Evolutionary conservation across 2,888 invertebrate genomes (phyloP), one percentile per base, ranked within the genome.

Genomic region (Aradus depressus): DNA sequence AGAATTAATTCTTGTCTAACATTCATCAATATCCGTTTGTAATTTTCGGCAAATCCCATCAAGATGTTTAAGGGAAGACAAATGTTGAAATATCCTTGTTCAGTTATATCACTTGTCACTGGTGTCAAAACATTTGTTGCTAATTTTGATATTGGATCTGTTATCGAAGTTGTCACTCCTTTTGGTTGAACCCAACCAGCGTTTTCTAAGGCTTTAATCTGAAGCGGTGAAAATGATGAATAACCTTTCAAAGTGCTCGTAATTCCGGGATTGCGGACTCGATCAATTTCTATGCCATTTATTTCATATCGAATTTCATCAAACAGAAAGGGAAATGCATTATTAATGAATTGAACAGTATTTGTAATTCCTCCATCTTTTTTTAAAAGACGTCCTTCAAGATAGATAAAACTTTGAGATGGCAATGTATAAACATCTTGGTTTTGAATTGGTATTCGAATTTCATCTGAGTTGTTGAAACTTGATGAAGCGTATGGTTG

Each of bases 1-100:
- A 50, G 19, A 14, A 50, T 25, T 10, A 50, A 21, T 44, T 50
- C 45, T 39, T 51, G 51, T 21, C 38, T 51, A 25, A 45, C 44
- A 19, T 45, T 45, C 21, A 45, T 45, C 22, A 51, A 28, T 10
- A 51, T 32, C 6, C 31, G 18, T 16, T 25, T 16, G 21, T 37
- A 39, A 26, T 51, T 45, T 38, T 51, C 51, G 26, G 35, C 43
- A 14, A 39, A 12, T 2, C 44, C 44, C 4, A 44, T 4, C n/a
- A 28, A 18, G 21, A 44, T 12, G 16, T 39, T 43, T 21, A 50
- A 14, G 3, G 50, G 50, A 19, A 50, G 21, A 23, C 16, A 21
- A n/a, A 44, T 44, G 25, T 43, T 50, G 43, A 50, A 50, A 12
- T 14, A 31, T 12, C 32, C 16, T 6, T 44, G n/a, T 19, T 44